phyloP scores from a whole-genome alignment of 2,888 invertebrate genomes.

The Papilio protenor region DNA sequence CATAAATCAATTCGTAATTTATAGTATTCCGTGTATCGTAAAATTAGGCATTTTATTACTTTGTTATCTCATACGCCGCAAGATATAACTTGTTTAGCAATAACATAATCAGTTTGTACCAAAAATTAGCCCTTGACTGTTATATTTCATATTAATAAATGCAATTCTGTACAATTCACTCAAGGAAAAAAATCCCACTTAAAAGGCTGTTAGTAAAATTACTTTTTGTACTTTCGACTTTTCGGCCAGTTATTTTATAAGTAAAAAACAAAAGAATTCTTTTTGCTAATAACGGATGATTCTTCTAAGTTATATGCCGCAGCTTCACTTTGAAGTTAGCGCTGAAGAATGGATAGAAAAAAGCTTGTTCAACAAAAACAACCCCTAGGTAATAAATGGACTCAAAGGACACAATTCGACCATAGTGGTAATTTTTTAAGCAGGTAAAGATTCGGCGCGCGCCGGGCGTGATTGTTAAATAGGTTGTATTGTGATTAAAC shows the following conservation, averaged over 20 bases:
- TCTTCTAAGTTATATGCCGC: constrained; percentile 41
- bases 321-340: constrained; percentile 51
- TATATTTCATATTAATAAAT: not conserved
- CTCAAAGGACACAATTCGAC: constrained; percentile 63
- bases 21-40: not conserved
- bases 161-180: not conserved
- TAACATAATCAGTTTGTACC: not conserved
- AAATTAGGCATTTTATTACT: not conserved
- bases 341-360: constrained; percentile 62
- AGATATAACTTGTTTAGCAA: not conserved
- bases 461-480: constrained; percentile 50
- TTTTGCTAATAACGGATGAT: constrained; percentile 25
- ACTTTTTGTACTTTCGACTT: not conserved
- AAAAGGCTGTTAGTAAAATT: not conserved
- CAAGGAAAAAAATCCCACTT: not conserved
- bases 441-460: constrained; percentile 68
- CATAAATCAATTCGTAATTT: not conserved
- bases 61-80: not conserved
- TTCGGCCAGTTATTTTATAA: not conserved
- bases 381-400: constrained; percentile 68
- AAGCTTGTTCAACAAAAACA: constrained; percentile 51
- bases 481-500: constrained; percentile 43
- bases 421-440: constrained; percentile 59
- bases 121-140: not conserved
- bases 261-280: not conserved